Conservation (phyloP, 2,888 invertebrate genomes). For the Lymantria dispar region DNA sequence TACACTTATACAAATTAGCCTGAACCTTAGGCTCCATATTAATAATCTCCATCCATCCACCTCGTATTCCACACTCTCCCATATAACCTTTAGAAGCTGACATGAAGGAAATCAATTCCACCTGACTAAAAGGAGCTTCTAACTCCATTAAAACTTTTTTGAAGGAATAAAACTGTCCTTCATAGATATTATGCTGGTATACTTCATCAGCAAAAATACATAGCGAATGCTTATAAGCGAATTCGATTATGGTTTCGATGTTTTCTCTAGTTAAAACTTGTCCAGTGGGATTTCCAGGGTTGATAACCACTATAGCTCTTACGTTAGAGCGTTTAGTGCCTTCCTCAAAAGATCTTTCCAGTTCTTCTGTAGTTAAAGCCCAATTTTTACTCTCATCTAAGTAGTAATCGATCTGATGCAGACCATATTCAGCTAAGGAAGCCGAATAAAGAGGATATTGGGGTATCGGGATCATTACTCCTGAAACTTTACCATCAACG, state of each 20-base stretch:
- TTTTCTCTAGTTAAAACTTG: constrained; percentile 89
- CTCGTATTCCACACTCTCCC: constrained; percentile 92
- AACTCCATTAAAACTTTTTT: constrained; percentile 92
- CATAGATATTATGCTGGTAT: constrained; percentile 95
- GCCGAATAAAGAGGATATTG: constrained; percentile 98
- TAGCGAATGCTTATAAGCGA: constrained; percentile 91
- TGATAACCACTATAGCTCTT: constrained; percentile 95
- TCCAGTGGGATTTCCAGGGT: constrained; percentile 98
- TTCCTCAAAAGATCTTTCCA: constrained; percentile 86
- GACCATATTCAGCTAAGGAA: constrained; percentile 93
- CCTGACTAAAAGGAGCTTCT: constrained; percentile 90
- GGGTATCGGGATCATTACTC: constrained; percentile 96
- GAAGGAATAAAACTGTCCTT: constrained; percentile 93
- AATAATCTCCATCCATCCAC: constrained; percentile 85
- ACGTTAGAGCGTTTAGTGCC: constrained; percentile 85
- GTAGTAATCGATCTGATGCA: constrained; percentile 92
- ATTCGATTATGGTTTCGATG: constrained; percentile 93
- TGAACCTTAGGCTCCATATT: constrained; percentile 90
- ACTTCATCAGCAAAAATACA: constrained; percentile 95
- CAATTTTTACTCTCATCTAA: constrained; percentile 93
- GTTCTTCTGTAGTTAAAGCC: constrained; percentile 89
- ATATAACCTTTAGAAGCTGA: constrained; percentile 96
- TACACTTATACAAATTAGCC: constrained; percentile 89
- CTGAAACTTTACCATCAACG: constrained; percentile 78
- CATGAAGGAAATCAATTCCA: constrained; percentile 96